These are phyloP conservation scores for Invenusta paracnida DNA, from an alignment of 2,888 invertebrate species.

Conservation along the genomic window DNA sequence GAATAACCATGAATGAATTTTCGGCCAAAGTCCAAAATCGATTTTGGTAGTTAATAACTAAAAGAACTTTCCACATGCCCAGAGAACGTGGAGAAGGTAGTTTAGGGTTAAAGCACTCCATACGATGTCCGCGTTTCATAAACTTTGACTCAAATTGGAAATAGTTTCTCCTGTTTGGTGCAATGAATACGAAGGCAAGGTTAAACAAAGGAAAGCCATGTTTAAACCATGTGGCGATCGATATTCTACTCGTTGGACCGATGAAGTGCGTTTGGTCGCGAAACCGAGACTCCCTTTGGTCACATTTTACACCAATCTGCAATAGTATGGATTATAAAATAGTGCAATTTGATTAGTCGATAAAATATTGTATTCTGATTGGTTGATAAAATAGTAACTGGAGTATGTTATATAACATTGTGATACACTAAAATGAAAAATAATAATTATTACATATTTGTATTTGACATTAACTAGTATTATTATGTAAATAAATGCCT, in stretches of 20 bases:
- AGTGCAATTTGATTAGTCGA: no score
- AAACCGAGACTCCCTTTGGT: background rate
- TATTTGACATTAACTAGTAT: no score
- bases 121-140: background rate
- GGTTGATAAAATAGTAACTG: no score
- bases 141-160: background rate
- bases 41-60: background rate
- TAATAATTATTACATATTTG: no score
- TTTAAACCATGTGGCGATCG: background rate
- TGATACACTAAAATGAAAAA: no score
- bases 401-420: no score
- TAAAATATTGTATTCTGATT: no score
- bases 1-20: background rate
- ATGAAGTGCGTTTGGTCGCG: background rate
- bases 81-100: background rate
- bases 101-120: background rate
- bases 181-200: no score
- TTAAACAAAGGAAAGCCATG: no score
- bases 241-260: background rate
- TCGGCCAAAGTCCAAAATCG: background rate
- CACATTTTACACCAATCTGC: background rate
- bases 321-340: no score
- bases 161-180: background rate
- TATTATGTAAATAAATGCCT: no score
- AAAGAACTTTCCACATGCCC: background rate